Base-by-base conservation (phyloP, 2,113 vertebrate genomes). In the Lasiurus cinereus region DNA sequence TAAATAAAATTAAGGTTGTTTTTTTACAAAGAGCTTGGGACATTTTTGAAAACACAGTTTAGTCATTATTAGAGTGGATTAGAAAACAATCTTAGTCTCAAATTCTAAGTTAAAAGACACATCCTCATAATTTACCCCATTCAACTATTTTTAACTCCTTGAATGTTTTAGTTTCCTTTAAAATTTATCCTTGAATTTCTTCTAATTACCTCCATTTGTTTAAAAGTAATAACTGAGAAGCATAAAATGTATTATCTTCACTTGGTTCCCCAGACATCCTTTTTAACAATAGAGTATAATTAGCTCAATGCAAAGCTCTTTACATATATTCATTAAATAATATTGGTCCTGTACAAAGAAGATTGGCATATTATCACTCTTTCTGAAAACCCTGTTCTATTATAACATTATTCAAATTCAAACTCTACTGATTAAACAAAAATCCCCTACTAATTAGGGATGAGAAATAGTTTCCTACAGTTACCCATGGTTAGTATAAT, bases 61-160 rank as follows among this genome's bases (percentile, higher is more conserved):
- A 91, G 2, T 93, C 36, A 83, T 90, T 67, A 90, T 43, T 74
- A 76, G 94, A 92, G 79, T 72, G 78, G 74, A 52, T 82, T 74
- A 86, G 4, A 27, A 70, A 89, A 80, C 72, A 91, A 52, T 73
- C 6, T 84, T 74, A 85, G 22, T 48, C 11, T 85, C 33, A 85
- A 72, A 70, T 2, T 3, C 10, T 76, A 36, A 66, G 9, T 59
- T 52, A 22, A 83, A 93, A 93, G 24, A 72, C n/a, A 15, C 0
- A 90, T 39, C 16, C 16, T 80, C 54, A 10, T 48, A n/a, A 93
- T 62, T 62, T 54, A 4, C 59, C 12, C 22, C 36, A 15, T 78
- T 84, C 80, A 88, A 62, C 95, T 91, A 69, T n/a, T 74, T 90
- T 64, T 91, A 86, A 72, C n/a, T 83, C 22, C 10, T 84, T 88